Evolutionary conservation across 2,113 vertebrate genomes (phyloP), one percentile per base, ranked within the genome.

Genomic region (Sinocyclocheilus grahami): DNA sequence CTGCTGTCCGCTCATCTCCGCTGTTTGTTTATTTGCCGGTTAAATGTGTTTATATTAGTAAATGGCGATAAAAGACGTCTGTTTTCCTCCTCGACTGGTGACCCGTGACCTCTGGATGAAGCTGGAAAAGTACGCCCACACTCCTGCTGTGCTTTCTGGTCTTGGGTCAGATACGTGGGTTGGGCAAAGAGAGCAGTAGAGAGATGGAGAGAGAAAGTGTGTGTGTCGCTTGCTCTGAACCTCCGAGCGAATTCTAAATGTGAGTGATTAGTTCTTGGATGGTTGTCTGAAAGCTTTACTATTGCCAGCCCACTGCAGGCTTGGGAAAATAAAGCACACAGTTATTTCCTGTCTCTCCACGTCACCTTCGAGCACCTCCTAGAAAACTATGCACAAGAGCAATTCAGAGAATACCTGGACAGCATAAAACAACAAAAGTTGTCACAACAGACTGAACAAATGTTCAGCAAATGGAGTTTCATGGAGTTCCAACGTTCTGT

Each of bases 91-190:
- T 92, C 87, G 86, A 75, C 83, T 14, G 46, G 80, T 91, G 90
- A 92, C 87, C 89, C 39, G 60, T 55, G 89, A 88, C 89, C 88
- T 85, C 78, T 86, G 39, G 85, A 63, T 46, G 75, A 79, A 82
- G 90, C 87, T 89, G 86, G 78, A 90, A 91, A 91, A 90, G 89
- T 84, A 63, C 87, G 71, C 91, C 91, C 90, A 93, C 91, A 82
- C 79, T 53, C 86, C 82, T 62, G 79, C 88, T 86, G 69, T 62
- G 87, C 87, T 87, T 72, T 58, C 42, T 86, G 86, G 84, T 65
- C 85, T 79, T 88, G 86, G 89, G 90, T 91, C 87, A 87, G 87
- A 89, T 90, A 91, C 37, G 90, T 93, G 91, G 92, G 91, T 83
- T 89, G 89, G 88, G 72, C 9, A 33, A 20, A 81, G 77, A 80